These are phyloP conservation scores for Hydrozoanthus gracilis DNA, from an alignment of 92 coral and sea anemone species.

Conservation along the genomic window DNA sequence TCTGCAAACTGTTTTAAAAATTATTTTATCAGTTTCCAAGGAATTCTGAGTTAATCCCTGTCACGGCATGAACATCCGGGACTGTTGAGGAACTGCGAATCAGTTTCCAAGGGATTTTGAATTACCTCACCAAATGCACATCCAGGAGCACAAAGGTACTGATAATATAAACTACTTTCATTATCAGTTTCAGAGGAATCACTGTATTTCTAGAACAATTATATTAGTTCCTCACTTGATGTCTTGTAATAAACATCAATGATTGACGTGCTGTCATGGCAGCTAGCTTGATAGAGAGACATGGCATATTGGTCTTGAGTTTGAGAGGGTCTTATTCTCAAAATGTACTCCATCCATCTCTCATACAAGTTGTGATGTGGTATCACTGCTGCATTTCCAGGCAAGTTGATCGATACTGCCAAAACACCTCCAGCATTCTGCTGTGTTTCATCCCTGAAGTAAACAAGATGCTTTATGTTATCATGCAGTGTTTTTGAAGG, in stretches of 20 bases:
- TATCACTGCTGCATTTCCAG: conserved; percentile 48
- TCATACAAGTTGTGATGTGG: conserved; percentile 75
- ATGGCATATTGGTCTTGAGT: conserved; percentile 53
- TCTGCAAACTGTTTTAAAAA: too few relatives aligned
- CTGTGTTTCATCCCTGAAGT: conserved; percentile 12
- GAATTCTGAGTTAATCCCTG: too few relatives aligned
- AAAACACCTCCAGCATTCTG: conserved; percentile 35
- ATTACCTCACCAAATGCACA: too few relatives aligned
- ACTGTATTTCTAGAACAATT: conserved; percentile 53
- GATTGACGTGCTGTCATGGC: conserved; percentile 41
- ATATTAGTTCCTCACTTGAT: conserved; percentile 44
- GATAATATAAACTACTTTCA: neutral
- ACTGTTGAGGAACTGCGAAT: too few relatives aligned
- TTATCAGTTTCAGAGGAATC: neutral
- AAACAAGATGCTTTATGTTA: neutral
- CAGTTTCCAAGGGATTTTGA: too few relatives aligned
- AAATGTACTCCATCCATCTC: conserved; percentile 78
- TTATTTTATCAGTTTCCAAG: too few relatives aligned
- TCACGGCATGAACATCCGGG: too few relatives aligned
- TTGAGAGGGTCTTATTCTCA: conserved; percentile 56
- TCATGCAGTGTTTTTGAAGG: neutral
- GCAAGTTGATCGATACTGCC: conserved; percentile 58
- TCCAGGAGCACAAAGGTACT: neutral
- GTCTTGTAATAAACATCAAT: conserved; percentile 62
- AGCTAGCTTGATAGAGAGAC: conserved; percentile 55